phyloP scores from a whole-genome alignment of 2,888 invertebrate species.

The Brachypalpus laphriformis region DNA sequence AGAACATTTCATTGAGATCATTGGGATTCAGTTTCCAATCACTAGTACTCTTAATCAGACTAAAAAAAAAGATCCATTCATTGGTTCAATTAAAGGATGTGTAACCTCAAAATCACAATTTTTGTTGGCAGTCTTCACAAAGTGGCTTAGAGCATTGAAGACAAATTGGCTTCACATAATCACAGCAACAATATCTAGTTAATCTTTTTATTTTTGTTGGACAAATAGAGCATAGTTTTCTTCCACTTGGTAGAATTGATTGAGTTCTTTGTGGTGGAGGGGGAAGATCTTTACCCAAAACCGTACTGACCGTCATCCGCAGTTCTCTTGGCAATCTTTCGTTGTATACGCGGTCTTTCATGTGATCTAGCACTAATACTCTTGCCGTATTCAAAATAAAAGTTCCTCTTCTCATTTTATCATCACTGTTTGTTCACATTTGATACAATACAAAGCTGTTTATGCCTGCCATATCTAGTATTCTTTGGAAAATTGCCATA shows the following conservation, averaged over 20 bases:
- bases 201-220: constrained; percentile 17
- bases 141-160: too few species aligned
- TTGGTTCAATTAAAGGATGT: too few species aligned
- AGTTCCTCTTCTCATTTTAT: constrained; percentile 53
- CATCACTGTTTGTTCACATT: constrained; percentile 44
- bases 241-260: constrained; percentile 26
- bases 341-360: constrained; percentile 44
- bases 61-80: background rate
- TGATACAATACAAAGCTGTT: constrained; percentile 57
- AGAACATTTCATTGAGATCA: too few species aligned
- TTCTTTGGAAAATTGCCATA: constrained; percentile 63
- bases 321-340: constrained; percentile 58
- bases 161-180: too few species aligned
- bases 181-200: constrained; percentile 18
- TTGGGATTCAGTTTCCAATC: too few species aligned
- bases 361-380: constrained; percentile 55
- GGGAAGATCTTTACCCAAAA: constrained; percentile 52
- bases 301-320: constrained; percentile 32
- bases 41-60: too few species aligned
- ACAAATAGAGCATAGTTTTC: constrained; percentile 43
- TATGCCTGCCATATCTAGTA: constrained; percentile 54
- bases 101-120: too few species aligned
- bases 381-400: constrained; percentile 28
- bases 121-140: too few species aligned
- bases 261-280: constrained; percentile 56